phyloP scores from a whole-genome alignment of 2,797 vertebrate species.

The Malacoctenus gilli region DNA sequence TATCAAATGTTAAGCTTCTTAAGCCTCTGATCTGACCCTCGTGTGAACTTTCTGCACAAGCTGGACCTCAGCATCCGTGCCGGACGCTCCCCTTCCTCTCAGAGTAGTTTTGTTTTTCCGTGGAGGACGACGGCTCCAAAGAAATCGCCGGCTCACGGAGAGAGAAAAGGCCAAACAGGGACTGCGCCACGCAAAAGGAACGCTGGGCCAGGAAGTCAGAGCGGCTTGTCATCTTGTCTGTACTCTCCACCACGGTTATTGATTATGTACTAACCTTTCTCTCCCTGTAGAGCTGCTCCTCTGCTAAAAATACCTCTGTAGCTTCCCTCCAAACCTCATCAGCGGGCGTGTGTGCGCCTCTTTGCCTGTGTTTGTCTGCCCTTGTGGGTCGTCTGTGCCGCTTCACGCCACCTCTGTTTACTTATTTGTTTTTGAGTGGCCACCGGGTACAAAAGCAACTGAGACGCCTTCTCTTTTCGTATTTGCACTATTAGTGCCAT shows the following conservation, averaged over 20 bases:
- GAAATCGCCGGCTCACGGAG: too few relatives aligned
- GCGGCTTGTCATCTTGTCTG: conserved; percentile 46
- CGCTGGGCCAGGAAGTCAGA: conserved; percentile 42
- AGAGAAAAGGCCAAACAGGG: not conserved
- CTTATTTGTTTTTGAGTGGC: conserved; percentile 10
- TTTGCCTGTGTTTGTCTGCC: conserved; percentile 27
- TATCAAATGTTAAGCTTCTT: too few relatives aligned
- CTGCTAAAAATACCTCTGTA: conserved; percentile 74
- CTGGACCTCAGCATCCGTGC: too few relatives aligned
- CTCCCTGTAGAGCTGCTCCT: conserved; percentile 47
- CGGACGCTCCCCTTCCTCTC: too few relatives aligned
- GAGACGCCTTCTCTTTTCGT: not conserved
- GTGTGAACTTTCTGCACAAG: too few relatives aligned
- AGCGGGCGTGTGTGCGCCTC: conserved; percentile 13
- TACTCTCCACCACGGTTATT: conserved; percentile 61
- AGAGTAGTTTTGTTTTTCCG: too few relatives aligned
- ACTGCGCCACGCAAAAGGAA: conserved; percentile 24
- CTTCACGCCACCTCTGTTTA: too few relatives aligned
- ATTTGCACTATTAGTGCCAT: conserved; percentile 4
- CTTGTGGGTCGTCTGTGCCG: conserved; percentile 33
- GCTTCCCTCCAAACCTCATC: conserved; percentile 51
- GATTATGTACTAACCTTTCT: conserved; percentile 76
- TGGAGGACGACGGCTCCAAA: too few relatives aligned
- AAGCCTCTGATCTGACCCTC: too few relatives aligned
- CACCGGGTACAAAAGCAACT: not conserved